Conservation (phyloP, 2,797 vertebrate species). For the Malacoctenus gilli region DNA sequence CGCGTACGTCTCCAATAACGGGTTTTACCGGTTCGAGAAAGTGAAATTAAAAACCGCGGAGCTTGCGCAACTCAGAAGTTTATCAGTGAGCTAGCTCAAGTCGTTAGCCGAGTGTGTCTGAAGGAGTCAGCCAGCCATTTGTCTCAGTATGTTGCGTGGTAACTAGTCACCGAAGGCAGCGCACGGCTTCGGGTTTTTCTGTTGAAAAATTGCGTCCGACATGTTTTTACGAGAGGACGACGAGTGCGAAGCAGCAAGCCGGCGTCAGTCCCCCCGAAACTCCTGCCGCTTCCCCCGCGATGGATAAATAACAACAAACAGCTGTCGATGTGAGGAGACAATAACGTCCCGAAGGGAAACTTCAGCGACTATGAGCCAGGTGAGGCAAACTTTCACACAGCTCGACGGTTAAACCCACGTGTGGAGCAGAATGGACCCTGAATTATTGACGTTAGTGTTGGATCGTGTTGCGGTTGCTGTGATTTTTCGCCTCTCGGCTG, state of each 20-base stretch:
- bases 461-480: slow-evolving; percentile 5
- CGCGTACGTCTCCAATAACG: background rate
- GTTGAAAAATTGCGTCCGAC: slow-evolving; percentile 44
- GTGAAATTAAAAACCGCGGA: slow-evolving; percentile 20
- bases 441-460: background rate
- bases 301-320: slow-evolving; percentile 60
- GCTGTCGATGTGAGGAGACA: slow-evolving; percentile 62
- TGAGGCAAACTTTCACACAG: slow-evolving; percentile 54
- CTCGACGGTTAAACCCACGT: too few species aligned
- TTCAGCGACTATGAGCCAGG: slow-evolving; percentile 79
- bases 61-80: slow-evolving; percentile 60
- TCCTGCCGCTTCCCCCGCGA: slow-evolving; percentile 23
- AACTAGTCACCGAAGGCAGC: slow-evolving; percentile 22
- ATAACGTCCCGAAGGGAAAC: slow-evolving; percentile 52
- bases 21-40: slow-evolving; percentile 36
- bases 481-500: slow-evolving; percentile 29
- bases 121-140: slow-evolving; percentile 54
- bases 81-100: slow-evolving; percentile 61
- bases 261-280: slow-evolving; percentile 46
- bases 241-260: slow-evolving; percentile 23
- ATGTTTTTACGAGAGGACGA: slow-evolving; percentile 45
- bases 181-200: slow-evolving; percentile 23
- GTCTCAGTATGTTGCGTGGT: slow-evolving; percentile 53
- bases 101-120: slow-evolving; percentile 35
- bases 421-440: background rate